Base-by-base conservation (phyloP, 2,113 vertebrate species). In the Morone chrysops region DNA sequence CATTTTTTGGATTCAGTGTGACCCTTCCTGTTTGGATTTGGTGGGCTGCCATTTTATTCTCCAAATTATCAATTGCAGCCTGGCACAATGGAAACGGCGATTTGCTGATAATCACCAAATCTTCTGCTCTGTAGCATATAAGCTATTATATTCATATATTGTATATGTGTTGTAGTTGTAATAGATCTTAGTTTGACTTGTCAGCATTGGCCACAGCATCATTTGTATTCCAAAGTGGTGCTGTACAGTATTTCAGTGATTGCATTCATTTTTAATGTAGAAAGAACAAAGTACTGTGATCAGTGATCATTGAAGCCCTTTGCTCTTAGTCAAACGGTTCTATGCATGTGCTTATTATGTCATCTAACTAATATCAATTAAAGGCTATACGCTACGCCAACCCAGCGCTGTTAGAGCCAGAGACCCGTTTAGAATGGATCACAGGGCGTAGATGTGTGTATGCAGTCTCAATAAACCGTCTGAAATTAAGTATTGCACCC, bases 341-440 rank as follows among this genome's bases (percentile, higher is more conserved):
- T 36, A 63, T 81, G 67, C 62, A 41, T 70, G 68, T 20, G 38
- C 79, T 83, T 88, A 87, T 87, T 84, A 89, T 90, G 84, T 90
- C 83, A 89, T 87, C 76, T 75, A 67, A 75, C 82, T 70, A 80
- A 87, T 71, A 51, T 71, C 82, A 84, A 91, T 91, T 91, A 89
- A 84, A 83, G 43, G 36, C 50, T 82, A 40, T 83, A 73, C 47
- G 54, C 78, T 67, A 48, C 78, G 82, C 59, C 77, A 85, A 74
- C 72, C 67, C 73, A 79, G 56, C 6, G 25, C 78, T 70, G 18
- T 86, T 84, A 59, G 81, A 85, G 74, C 81, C 47, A 36, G 45
- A 87, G 38, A 71, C 43, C 71, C 59, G 85, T 83, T 84, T 78
- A 67, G 77, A 87, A 66, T 67, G 75, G 83, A 60, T 85, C 85